Base-by-base conservation (phyloP, 2,797 vertebrate species). In the Peromyscus nudipes region DNA sequence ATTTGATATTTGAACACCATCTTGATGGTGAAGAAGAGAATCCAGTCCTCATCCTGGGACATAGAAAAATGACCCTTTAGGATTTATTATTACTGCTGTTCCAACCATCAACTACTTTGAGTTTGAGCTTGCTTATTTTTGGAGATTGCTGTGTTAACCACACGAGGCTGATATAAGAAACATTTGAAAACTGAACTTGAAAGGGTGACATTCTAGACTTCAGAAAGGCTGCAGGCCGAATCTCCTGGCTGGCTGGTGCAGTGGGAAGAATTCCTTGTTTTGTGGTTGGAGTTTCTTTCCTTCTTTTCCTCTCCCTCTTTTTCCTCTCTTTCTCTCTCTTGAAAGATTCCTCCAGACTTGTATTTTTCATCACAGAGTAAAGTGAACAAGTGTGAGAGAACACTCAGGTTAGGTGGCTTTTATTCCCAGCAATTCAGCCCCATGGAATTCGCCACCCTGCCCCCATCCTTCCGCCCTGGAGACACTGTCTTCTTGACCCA, bases 61-160 rank as follows among this genome's bases (percentile, higher is more conserved):
- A 37, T 40, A 71, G 71, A 93, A 96, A 92, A 94, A 77, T 83
- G 91, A 91, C 17, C n/a, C 31, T 57, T 88, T 49, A 62, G 7
- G 25, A 67, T 90, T 73, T 52, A 21, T 69, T 23, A 9, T 92
- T 86, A 0, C 79, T 46, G 3, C 49, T 69, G 25, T 4, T 57
- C 43, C 43, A 73, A 64, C 79, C 6, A 85, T 81, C 55, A 65
- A 34, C 9, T 55, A 8, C 55, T 57, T 75, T 89, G 31, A 65
- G 91, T 82, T 49, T 71, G 62, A 71, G n/a, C 93, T 95, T 93
- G n/a, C 73, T 97, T 76, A 11, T 86, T 60, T 75, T 43, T 9
- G 52, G 67, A 55, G 55, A 86, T 64, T 25, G 21, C 64, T 94
- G 84, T 89, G 31, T 90, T 34, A 64, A 43, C 76, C 6, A 37